A percentile compares a stretch with the other conserved stretches of the same genome.
These are phyloP conservation scores for Apodemus sylvaticus DNA, from an alignment of 2,113 vertebrate genomes.

Conservation along the genomic window DNA sequence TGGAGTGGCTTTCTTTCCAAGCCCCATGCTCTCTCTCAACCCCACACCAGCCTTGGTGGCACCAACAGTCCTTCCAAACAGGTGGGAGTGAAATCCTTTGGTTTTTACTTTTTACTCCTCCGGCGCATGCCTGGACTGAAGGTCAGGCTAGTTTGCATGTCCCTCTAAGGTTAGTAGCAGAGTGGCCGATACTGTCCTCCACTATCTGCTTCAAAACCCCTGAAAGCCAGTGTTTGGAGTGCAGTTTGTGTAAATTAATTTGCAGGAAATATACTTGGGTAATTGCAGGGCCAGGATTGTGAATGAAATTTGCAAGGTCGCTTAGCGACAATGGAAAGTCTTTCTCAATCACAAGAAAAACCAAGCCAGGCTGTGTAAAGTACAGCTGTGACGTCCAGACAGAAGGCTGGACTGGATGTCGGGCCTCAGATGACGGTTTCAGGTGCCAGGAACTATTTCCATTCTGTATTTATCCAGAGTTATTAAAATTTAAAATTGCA, in stretches of 20 bases:
- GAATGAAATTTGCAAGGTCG: slow-evolving; percentile 46
- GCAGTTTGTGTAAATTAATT: not conserved
- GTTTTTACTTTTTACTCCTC: not conserved
- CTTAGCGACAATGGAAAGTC: slow-evolving; percentile 50
- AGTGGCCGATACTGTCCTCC: not conserved
- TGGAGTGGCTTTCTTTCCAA: not conserved
- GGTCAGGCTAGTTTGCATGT: not conserved
- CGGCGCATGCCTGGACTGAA: slow-evolving; percentile 20
- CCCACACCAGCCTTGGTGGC: not conserved
- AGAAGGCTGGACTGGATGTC: not conserved
- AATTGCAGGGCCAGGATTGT: not conserved
- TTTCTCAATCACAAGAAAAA: slow-evolving; percentile 11
- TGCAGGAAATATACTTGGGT: slow-evolving; percentile 33
- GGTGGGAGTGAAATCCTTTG: not conserved
- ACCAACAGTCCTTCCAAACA: not conserved
- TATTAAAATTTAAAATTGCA: slow-evolving; percentile 61
- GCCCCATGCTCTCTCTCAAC: not conserved
- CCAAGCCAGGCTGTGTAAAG: slow-evolving; percentile 47
- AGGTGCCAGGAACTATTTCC: slow-evolving; percentile 62
- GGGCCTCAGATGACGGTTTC: slow-evolving; percentile 26
- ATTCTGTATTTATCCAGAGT: slow-evolving; percentile 46
- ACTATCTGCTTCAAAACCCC: not conserved
- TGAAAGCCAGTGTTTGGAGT: not conserved
- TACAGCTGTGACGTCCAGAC: slow-evolving; percentile 3
- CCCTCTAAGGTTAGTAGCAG: not conserved